Evolutionary conservation across 2,888 invertebrate species (phyloP), one percentile per base, ranked within the genome.

Genomic region (Nysson spinosus): DNA sequence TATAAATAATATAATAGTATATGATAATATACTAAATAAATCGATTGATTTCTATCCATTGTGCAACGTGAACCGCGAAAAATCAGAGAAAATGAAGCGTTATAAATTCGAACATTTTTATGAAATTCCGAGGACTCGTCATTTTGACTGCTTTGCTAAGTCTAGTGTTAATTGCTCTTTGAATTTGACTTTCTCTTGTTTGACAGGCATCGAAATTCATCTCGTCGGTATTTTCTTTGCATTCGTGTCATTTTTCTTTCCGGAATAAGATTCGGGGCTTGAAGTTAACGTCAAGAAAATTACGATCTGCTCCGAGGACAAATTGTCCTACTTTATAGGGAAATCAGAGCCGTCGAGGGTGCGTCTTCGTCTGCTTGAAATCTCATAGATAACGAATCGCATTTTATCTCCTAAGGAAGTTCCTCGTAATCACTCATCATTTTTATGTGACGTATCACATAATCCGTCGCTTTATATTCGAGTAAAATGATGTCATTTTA

Each of bases 201-300:
- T n/a, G n/a, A n/a, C n/a, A n/a, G n/a, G n/a, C n/a, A n/a, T n/a
- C n/a, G n/a, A n/a, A n/a, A n/a, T n/a, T n/a, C n/a, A n/a, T n/a
- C n/a, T n/a, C n/a, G n/a, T n/a, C n/a, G n/a, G n/a, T n/a, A 46
- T 40, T 46, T 49, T 4, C n/a, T 16, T 35, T 46, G 43, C 46
- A 22, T 42, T 44, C 20, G 3, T 34, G 19, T 47, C 28, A 60
- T 63, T 47, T 58, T 47, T 63, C 58, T 56, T 6, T 19, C 9
- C 11, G 46, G 40, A 9, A 9, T 35, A 24, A 17, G 26, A 16
- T 12, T 5, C 4, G 11, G 11, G 30, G 30, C 40, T n/a, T n/a
- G n/a, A n/a, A n/a, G n/a, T n/a, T 37, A 47, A 60, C 16, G 35
- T 17, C 26, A 9, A 9, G 11, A 44, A 43, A 49, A 40, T 42